Base-by-base conservation (phyloP, 2,797 vertebrate species). In the Karalla daura region DNA sequence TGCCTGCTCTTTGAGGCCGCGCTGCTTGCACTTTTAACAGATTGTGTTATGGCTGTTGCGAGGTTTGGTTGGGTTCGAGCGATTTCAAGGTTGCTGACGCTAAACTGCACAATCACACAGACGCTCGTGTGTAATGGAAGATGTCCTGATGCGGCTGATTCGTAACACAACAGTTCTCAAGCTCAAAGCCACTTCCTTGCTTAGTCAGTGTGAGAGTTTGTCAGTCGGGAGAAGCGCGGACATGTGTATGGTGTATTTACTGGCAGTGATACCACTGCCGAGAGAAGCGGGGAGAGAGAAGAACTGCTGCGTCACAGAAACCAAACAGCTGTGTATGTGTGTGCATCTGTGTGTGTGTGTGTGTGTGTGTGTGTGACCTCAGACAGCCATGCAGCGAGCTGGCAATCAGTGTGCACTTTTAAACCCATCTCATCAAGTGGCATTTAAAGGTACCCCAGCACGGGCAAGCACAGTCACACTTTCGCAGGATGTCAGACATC, bases 151-250 rank as follows among this genome's bases (percentile, higher is more conserved):
- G 76, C 67, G 63, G 76, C 69, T 75, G 70, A 85, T 77, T 76
- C 77, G 70, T 78, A 82, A 65, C 67, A 64, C 14, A 67, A 53
- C 77, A 47, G 69, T 75, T 86, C 70, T 85, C 74, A 62, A 63
- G 65, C 74, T 84, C 33, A 67, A 88, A 91, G 86, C 92, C 91
- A 94, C 92, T 93, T 94, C 93, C 93, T 93, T 41, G 91, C 92
- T 93, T 86, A 93, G 92, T 94, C 92, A 94, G 78, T 86, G 69
- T 65, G 86, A 89, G 81, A 91, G 74, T 47, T 71, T 83, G 65
- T 76, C 63, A 87, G 40, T 44, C 68, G 78, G 75, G 74, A 74
- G 79, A 71, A 66, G 79, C 4, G 66, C 52, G 58, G 76, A 84
- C 74, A 74, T 78, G 41, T 72, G 60, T 59, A 76, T 58, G 78